These are phyloP conservation scores for Harmothoe impar DNA, from an alignment of 2,888 invertebrate genomes.

Conservation along the genomic window DNA sequence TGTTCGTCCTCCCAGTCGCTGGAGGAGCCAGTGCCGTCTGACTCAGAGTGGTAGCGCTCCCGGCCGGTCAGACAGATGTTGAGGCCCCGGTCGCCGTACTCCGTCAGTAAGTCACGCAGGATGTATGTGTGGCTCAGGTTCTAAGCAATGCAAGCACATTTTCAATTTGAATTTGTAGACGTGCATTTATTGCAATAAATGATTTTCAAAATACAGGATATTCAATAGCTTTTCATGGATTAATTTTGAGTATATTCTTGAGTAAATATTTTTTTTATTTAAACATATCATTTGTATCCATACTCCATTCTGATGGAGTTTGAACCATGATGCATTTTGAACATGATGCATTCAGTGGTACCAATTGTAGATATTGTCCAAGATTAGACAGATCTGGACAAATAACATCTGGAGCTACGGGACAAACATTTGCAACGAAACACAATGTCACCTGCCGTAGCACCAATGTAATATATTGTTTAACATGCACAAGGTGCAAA, in stretches of 20 bases:
- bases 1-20: conserved; percentile 49
- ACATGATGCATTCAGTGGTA: too few relatives aligned
- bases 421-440: not conserved
- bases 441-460: not conserved
- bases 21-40: conserved; percentile 31
- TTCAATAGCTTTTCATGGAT: too few relatives aligned
- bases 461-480: not conserved
- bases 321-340: too few relatives aligned
- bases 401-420: not conserved
- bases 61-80: conserved; percentile 74
- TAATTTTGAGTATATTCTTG: too few relatives aligned
- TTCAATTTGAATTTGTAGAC: too few relatives aligned
- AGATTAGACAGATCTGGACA: not conserved
- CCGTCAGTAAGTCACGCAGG: conserved; percentile 76
- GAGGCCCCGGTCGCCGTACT: conserved; percentile 74
- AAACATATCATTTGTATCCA: too few relatives aligned
- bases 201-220: too few relatives aligned
- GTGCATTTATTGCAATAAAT: too few relatives aligned
- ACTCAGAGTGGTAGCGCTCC: conserved; percentile 1
- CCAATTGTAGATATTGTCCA: not conserved
- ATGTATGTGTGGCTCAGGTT: conserved; percentile 81
- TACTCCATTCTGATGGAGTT: too few relatives aligned
- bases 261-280: too few relatives aligned
- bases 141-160: too few relatives aligned
- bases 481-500: not conserved